Conservation (phyloP, 1,140 invertebrate genomes). For the Drosophila kikkawai region DNA sequence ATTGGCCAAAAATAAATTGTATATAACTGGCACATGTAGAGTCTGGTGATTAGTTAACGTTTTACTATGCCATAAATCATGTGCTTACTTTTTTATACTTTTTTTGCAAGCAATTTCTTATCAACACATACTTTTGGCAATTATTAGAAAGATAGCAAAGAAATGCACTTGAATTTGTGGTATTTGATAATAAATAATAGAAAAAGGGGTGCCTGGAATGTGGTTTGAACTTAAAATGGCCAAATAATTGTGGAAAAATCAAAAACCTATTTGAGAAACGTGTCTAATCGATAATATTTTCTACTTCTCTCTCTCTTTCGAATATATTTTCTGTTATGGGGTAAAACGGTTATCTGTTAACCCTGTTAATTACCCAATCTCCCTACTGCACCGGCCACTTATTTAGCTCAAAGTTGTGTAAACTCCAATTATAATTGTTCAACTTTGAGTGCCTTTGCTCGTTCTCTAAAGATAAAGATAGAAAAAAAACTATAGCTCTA, state of each 20-base stretch:
- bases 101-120: conserved; percentile 25
- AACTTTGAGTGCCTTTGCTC: neutral
- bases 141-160: conserved; percentile 53
- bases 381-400: neutral
- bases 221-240: neutral
- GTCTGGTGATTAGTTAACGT: conserved; percentile 45
- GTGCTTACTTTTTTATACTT: conserved; percentile 16
- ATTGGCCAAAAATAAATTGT: conserved; percentile 54
- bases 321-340: too few species aligned
- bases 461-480: neutral
- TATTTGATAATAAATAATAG: conserved; percentile 37
- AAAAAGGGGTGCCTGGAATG: conserved; percentile 3
- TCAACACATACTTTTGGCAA: conserved; percentile 63
- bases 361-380: neutral
- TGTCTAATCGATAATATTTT: neutral
- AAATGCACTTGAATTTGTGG: conserved; percentile 56
- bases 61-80: conserved; percentile 43
- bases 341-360: neutral
- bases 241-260: neutral
- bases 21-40: conserved; percentile 24
- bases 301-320: too few species aligned
- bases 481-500: conserved; percentile 5
- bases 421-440: conserved; percentile 10
- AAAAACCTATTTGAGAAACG: neutral
- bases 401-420: conserved; percentile 7